Base-by-base conservation (phyloP, 2,888 invertebrate genomes). In the Cosmopolites sordidus region DNA sequence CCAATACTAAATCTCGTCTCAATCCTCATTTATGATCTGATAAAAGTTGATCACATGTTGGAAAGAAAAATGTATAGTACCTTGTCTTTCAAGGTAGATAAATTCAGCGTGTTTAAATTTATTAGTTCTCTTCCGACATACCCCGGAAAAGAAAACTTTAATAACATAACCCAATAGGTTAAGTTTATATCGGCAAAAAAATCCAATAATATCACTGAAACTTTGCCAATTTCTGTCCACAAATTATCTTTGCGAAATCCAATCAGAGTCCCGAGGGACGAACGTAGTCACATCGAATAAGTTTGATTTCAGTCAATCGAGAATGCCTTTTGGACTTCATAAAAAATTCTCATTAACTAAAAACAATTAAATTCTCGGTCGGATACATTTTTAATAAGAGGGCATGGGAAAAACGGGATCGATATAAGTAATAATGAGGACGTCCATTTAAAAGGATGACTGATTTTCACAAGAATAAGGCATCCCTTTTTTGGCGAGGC, bases 341-440 rank as follows among this genome's bases (percentile, higher is more conserved):
- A 48, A 48, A 47, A 48, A 41, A 30, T 42, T 30, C 42, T 30
- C 41, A 41, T 48, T 41, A 48, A 29, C 16, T 30, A 42, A 48
- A 48, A 48, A 48, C 41, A 41, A 48, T 41, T 48, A 41, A 41
- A 42, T 33, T 29, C 33, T 33, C 33, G 48, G 14, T 41, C 33
- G 54, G 50, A 54, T 58, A 56, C 49, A 55, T 55, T 60, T 59
- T 60, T 59, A 59, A 59, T 60, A 57, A 59, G 55, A 56, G 54
- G 51, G 57, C 55, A 54, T 58, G 52, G 54, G 58, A 48, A 54
- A 56, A 58, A 45, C 49, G 11, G 53, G 60, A 62, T 62, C 63
- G 61, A 63, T 63, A 59, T 48, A 60, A 57, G 60, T 63, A 62
- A 63, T 63, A 63, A 63, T 59, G 60, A 56, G 56, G 57, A 55